Evolutionary conservation across 1,140 invertebrate species (phyloP), one percentile per base, ranked within the genome.

Genomic region (Drosophila yakuba): DNA sequence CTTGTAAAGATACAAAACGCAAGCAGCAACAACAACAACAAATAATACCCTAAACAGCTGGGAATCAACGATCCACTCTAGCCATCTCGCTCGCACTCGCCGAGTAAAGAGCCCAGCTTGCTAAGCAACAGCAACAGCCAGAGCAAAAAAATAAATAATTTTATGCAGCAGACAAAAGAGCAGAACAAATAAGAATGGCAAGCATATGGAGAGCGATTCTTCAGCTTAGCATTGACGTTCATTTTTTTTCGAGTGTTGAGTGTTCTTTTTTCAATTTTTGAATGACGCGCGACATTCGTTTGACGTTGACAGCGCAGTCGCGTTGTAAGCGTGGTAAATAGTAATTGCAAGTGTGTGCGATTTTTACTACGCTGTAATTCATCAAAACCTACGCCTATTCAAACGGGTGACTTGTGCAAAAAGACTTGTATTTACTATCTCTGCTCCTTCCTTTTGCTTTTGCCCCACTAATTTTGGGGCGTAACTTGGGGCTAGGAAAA

Each of bases 351-450:
- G 17, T 51, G 59, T n/a, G 36, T 59, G 62, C 48, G 32, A 35
- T 28, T 32, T 71, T 85, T 85, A 85, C 79, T 79, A 76, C 75
- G 74, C 73, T 82, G 83, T 86, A 86, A 86, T 86, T 86, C 83
- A 86, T 86, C 79, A 88, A 83, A 63, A 50, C 43, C 55, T 60
- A 41, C 54, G 25, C 25, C 10, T 60, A 61, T 25, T 32, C 36
- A 4, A 55, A 78, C 83, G 79, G 82, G 83, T 86, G 83, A 51
- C 62, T 41, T 38, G 69, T 44, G 64, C 45, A 51, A 35, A 17
- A 12, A 10, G 20, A 12, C 39, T 43, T 54, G 23, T 20, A 43
- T 41, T 67, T 45, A 52, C 50, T 47, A 50, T 61, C 56, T 32
- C 51, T 39, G n/a, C n/a, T 43, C 17, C n/a, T 43, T 43, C n/a